Conservation (phyloP, 2,113 vertebrate genomes). For the Megalops atlanticus region DNA sequence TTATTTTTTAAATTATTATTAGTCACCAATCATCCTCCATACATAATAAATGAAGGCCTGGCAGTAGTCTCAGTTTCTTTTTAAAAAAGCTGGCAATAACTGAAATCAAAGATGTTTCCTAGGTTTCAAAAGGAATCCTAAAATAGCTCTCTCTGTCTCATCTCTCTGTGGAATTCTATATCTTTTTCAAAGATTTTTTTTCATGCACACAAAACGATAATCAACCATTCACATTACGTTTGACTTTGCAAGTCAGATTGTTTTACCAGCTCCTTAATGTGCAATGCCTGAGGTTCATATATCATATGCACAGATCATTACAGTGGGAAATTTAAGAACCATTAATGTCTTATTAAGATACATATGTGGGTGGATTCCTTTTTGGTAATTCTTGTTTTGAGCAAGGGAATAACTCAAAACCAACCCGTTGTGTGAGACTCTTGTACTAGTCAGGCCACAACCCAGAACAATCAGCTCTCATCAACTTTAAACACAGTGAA, state of each 20-base stretch:
- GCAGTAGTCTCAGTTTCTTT: slow-evolving; percentile 4
- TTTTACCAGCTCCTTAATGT: slow-evolving; percentile 16
- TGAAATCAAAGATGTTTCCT: slow-evolving; percentile 44
- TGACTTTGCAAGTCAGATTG: slow-evolving; percentile 22
- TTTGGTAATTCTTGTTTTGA: slow-evolving; percentile 14
- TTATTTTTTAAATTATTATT: too few relatives aligned
- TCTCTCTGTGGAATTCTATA: slow-evolving; percentile 18
- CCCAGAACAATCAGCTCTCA: too few relatives aligned
- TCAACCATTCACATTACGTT: slow-evolving; percentile 18
- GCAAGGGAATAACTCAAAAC: background rate
- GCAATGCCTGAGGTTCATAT: slow-evolving; percentile 20
- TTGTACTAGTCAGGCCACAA: background rate
- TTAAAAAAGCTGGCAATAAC: slow-evolving; percentile 40
- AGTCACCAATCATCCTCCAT: too few relatives aligned
- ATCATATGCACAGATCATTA: slow-evolving; percentile 17
- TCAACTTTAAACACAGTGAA: too few relatives aligned
- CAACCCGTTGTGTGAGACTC: background rate
- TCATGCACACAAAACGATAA: slow-evolving; percentile 11
- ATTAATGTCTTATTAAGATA: slow-evolving; percentile 31
- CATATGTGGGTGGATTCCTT: slow-evolving; percentile 9
- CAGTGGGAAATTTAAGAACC: slow-evolving; percentile 19
- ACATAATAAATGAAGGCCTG: too few relatives aligned
- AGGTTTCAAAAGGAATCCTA: slow-evolving; percentile 26
- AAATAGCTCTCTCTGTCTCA: slow-evolving; percentile 14
- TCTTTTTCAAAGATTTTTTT: background rate